A percentile compares a stretch with the other conserved stretches of the same genome.
These are phyloP conservation scores for Drosophila eohydei DNA, from an alignment of 2,888 invertebrate genomes.

Conservation along the genomic window DNA sequence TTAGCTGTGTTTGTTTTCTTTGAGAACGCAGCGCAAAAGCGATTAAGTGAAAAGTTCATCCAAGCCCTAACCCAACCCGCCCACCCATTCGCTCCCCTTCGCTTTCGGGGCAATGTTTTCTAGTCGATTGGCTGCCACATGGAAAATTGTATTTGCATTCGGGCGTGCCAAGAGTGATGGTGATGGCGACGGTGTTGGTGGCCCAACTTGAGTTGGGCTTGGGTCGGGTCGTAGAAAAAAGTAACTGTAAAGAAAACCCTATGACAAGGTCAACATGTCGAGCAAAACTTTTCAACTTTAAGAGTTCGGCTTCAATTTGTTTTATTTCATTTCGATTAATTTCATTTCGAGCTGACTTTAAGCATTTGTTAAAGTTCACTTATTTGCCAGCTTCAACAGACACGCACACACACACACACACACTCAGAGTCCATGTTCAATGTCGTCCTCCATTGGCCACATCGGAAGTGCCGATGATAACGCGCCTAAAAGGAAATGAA, in stretches of 20 bases:
- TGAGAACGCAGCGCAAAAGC: conserved; percentile 70
- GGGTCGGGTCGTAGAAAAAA: not conserved
- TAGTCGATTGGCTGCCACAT: conserved; percentile 68
- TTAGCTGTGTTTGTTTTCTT: conserved; percentile 76
- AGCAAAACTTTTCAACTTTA: conserved; percentile 19
- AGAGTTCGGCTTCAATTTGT: conserved; percentile 20
- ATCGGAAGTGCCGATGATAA: conserved; percentile 79
- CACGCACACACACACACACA: not conserved
- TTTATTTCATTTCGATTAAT: conserved; percentile 12
- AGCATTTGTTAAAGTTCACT: conserved; percentile 54
- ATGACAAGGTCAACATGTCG: conserved; percentile 9
- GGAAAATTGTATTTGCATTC: conserved; percentile 73
- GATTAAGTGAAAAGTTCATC: conserved; percentile 73
- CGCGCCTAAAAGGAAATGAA: conserved; percentile 80
- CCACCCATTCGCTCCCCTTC: not conserved
- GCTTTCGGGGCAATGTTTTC: conserved; percentile 49
- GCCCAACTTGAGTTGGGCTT: not conserved
- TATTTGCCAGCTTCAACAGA: conserved; percentile 15
- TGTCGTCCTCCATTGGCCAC: conserved; percentile 43
- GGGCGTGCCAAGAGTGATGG: conserved; percentile 12
- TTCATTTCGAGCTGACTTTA: conserved; percentile 29
- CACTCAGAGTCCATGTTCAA: conserved; percentile 37
- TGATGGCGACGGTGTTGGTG: not conserved
- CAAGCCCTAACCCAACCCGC: not conserved
- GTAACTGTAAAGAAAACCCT: not conserved